phyloP scores from a whole-genome alignment of 2,888 invertebrate species.

The Unio pictorum region DNA sequence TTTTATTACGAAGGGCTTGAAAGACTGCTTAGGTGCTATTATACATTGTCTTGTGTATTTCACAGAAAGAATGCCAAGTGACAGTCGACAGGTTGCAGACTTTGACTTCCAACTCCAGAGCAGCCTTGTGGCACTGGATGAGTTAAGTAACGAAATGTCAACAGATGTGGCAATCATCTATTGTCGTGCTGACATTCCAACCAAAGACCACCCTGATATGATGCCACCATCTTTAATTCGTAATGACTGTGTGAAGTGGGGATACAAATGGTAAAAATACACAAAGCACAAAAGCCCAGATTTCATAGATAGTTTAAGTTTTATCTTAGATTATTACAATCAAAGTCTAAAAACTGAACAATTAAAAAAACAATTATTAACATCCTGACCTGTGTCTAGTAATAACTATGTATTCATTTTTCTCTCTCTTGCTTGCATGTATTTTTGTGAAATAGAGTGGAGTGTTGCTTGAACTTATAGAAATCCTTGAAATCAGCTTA shows the following conservation, averaged over 20 bases:
- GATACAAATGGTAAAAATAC: conserved; percentile 55
- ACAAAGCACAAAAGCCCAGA: not conserved
- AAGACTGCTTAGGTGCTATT: no score
- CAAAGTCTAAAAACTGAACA: no score
- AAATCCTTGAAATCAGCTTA: no score
- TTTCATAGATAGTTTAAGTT: not conserved
- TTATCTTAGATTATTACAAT: not conserved
- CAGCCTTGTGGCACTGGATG: conserved; percentile 56
- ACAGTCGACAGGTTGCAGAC: conserved; percentile 52
- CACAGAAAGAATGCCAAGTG: conserved; percentile 65
- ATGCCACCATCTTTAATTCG: conserved; percentile 51
- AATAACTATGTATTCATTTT: no score
- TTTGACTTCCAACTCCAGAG: conserved; percentile 68
- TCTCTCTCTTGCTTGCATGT: no score
- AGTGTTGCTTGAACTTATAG: no score
- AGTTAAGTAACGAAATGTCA: conserved; percentile 48
- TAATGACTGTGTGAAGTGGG: conserved; percentile 54
- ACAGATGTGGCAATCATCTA: conserved; percentile 57
- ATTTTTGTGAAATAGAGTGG: no score
- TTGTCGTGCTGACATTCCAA: conserved; percentile 45
- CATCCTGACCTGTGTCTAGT: no score
- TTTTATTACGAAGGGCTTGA: not conserved
- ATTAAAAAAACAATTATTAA: no score
- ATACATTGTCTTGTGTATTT: not conserved
- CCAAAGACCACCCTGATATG: conserved; percentile 20